Base-by-base conservation (phyloP, 2,113 vertebrate species). In the Charina bottae region DNA sequence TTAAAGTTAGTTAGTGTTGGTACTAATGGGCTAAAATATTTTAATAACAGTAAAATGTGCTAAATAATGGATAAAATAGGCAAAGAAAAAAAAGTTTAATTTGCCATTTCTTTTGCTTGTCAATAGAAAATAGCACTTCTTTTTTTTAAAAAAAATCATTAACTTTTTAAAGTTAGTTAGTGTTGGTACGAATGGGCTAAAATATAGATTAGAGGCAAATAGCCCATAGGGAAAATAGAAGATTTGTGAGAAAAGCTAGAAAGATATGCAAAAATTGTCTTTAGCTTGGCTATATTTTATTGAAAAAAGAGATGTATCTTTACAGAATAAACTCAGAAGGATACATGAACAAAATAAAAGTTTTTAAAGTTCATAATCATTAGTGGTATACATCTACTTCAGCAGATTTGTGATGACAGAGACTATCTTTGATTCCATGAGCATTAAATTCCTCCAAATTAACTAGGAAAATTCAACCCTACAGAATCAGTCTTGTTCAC, bases 1-100 rank as follows among this genome's bases (percentile, higher is more conserved):
- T 78, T 9, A 78, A 78, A 78, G 17, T 42, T 42, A 78, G n/a
- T 46, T 59, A 87, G 8, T 68, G 62, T 91, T 56, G 83, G 28
- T 1, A 37, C 11, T 28, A 53, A 56, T 12, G 19, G 24, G 15
- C 8, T 56, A 72, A 26, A 37, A 59, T 5, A 37, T 53, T 85
- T 94, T 60, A 92, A 93, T 84, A 72, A 92, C 90, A 90, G 13
- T 60, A 86, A 86, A 46, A 68, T 92, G 15, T 92, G 13, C 88
- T 42, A 91, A 90, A 83, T 53, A 86, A 92, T 93, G 60, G 88
- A 62, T 23, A 89, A 28, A 0, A 6, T 64, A 92, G 28, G 84
- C 26, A 93, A 26, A 93, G 24, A 89, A 92, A 94, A 83, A 4
- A 0, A 10, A 91, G 37, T 93, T 49, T 85, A 37, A 68, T 42